phyloP scores from a whole-genome alignment of 2,888 invertebrate species.

The Phaonia tiefii region DNA sequence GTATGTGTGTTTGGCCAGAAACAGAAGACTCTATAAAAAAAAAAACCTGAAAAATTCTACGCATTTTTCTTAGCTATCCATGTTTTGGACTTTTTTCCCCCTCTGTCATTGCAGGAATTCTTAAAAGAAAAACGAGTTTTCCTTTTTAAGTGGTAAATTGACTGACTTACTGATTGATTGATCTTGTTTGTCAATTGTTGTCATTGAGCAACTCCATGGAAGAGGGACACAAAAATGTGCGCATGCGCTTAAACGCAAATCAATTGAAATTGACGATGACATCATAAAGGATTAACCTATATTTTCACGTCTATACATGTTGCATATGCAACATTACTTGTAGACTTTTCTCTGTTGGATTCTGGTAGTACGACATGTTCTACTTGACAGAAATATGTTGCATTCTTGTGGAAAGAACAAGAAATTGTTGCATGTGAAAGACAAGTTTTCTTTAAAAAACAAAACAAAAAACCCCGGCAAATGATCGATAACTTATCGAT shows the following conservation, averaged over 20 bases:
- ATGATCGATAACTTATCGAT: too few species aligned
- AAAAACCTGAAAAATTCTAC: constrained; percentile 56
- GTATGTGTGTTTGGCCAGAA: neutral
- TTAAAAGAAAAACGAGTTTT: constrained; percentile 56
- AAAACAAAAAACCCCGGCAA: too few species aligned
- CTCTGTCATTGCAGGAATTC: constrained; percentile 6
- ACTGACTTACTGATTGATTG: constrained; percentile 66
- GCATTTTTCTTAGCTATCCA: constrained; percentile 55
- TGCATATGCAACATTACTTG: too few species aligned
- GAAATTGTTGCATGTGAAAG: too few species aligned
- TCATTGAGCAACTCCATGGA: constrained; percentile 31
- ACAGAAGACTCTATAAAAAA: neutral
- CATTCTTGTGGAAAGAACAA: too few species aligned
- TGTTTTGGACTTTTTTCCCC: neutral
- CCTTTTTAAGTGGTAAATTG: constrained; percentile 65
- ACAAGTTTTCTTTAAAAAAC: too few species aligned
- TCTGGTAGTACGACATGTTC: too few species aligned
- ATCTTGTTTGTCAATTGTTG: constrained; percentile 62
- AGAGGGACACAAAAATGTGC: neutral
- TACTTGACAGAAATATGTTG: too few species aligned
- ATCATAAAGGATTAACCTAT: constrained; percentile 64
- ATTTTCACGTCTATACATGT: neutral
- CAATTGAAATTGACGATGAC: constrained; percentile 36
- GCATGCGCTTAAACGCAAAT: constrained; percentile 5
- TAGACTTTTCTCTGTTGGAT: too few species aligned